Base-by-base conservation (phyloP, 2,888 invertebrate genomes). In the Cheilosia vernalis region DNA sequence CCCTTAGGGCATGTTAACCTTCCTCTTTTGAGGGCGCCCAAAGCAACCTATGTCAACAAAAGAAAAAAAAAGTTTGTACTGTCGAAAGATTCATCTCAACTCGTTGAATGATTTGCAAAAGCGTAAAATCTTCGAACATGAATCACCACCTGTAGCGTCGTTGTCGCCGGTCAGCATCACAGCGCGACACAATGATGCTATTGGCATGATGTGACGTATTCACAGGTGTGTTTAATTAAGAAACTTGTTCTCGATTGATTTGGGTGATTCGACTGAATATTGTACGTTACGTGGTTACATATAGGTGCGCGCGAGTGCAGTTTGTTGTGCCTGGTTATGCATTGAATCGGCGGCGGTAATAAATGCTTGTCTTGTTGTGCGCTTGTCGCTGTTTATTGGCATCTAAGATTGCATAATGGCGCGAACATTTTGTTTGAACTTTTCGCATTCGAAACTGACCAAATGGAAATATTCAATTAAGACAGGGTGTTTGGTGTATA, bases 191-290 rank as follows among this genome's bases (percentile, higher is more conserved):
- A 47, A 76, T 37, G 51, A 51, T 51, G 58, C n/a, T 58, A 63
- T 15, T 17, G 63, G 56, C 53, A 49, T 66, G 74, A 69, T 84
- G 47, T 79, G 84, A 84, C 84, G 84, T 84, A 76, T 66, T 55
- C 74, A 66, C 79, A 84, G 84, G 79, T 84, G 84, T 74, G 79
- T 84, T 84, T 70, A 74, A 79, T 79, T 74, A 67, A 70, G 17
- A 84, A 84, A 84, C 84, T 74, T 70, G 84, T 84, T 84, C 69
- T 79, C 70, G 74, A 74, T 74, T 70, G 74, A 84, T 84, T 69
- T 76, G 84, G 69, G 44, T 24, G 77, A 82, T 77, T 69, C 60
- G 58, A 83, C 61, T 66, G 77, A 67, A 6, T 30, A 30, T 30
- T 6, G 19, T 24, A 67, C 58, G 24, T 73, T 63, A 51, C 61